These are phyloP conservation scores for Conistra vaccinii DNA, from an alignment of 2,888 invertebrate species.

Conservation along the genomic window DNA sequence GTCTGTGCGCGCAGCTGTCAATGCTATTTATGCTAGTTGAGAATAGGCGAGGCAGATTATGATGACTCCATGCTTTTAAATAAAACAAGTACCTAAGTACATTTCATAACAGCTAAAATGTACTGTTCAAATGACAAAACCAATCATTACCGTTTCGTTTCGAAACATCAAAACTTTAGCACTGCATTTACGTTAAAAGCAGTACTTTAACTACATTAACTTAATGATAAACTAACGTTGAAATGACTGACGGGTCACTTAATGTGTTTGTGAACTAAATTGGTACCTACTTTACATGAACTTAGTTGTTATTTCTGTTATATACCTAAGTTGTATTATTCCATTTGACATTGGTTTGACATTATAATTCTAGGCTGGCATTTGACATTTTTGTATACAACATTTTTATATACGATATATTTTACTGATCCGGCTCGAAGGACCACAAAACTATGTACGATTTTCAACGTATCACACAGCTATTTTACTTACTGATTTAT, in stretches of 20 bases:
- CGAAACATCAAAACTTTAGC: constrained; percentile 29
- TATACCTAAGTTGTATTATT: too few species aligned
- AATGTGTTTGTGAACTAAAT: constrained; percentile 33
- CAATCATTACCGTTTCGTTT: constrained; percentile 23
- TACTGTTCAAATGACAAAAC: constrained; percentile 30
- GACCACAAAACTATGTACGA: too few species aligned
- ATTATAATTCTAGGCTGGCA: too few species aligned
- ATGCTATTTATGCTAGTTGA: too few species aligned
- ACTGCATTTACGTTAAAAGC: constrained; percentile 47
- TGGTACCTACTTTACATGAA: constrained; percentile 3
- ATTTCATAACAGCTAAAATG: constrained; percentile 12
- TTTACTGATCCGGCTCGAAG: too few species aligned
- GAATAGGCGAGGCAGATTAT: background rate
- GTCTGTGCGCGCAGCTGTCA: too few species aligned
- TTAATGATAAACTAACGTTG: constrained; percentile 16
- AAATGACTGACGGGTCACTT: constrained; percentile 27
- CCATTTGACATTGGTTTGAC: too few species aligned
- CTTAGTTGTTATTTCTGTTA: background rate
- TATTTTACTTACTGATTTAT: too few species aligned
- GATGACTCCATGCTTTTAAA: background rate
- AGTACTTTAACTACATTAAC: constrained; percentile 36
- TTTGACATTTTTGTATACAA: too few species aligned
- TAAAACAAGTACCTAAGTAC: background rate
- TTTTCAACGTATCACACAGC: too few species aligned
- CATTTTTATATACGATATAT: too few species aligned